Evolutionary conservation across 2,113 vertebrate genomes (phyloP).

Genomic region (Osmerus eperlanus): DNA sequence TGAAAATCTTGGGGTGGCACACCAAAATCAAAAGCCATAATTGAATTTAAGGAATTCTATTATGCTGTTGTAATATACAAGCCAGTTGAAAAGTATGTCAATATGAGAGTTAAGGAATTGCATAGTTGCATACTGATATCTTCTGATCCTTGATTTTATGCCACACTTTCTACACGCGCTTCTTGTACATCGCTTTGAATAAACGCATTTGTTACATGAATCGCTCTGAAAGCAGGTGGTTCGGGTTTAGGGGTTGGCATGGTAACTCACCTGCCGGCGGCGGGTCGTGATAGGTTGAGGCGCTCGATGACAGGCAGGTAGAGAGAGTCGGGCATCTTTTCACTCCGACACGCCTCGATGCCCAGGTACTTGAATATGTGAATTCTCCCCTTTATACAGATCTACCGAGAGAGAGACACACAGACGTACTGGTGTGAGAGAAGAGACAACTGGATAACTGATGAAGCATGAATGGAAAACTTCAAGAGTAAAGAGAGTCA

Average conservation of each 20-base stretch:
- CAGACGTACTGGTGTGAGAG: too few species aligned
- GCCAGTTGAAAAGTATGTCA: too few species aligned
- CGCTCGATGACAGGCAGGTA: conserved; percentile 85
- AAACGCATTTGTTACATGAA: not conserved
- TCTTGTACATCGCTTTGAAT: not conserved
- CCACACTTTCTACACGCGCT: too few species aligned
- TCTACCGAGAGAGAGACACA: conserved; percentile 63
- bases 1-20: not conserved
- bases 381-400: conserved; percentile 92
- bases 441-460: too few species aligned
- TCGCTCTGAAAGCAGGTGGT: not conserved
- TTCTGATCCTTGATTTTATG: too few species aligned
- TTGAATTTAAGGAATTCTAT: too few species aligned
- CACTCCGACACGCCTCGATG: conserved; percentile 88
- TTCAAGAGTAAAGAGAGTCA: too few species aligned
- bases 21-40: conserved; percentile 1
- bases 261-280: conserved; percentile 78
- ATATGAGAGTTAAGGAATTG: too few species aligned
- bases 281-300: conserved; percentile 77
- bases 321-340: conserved; percentile 83
- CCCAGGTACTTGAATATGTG: conserved; percentile 96
- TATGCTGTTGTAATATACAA: too few species aligned
- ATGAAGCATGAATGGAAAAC: too few species aligned
- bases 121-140: too few species aligned
- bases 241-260: not conserved